Conservation (phyloP, 2,888 invertebrate genomes). For the Caenorhabditis afra region DNA sequence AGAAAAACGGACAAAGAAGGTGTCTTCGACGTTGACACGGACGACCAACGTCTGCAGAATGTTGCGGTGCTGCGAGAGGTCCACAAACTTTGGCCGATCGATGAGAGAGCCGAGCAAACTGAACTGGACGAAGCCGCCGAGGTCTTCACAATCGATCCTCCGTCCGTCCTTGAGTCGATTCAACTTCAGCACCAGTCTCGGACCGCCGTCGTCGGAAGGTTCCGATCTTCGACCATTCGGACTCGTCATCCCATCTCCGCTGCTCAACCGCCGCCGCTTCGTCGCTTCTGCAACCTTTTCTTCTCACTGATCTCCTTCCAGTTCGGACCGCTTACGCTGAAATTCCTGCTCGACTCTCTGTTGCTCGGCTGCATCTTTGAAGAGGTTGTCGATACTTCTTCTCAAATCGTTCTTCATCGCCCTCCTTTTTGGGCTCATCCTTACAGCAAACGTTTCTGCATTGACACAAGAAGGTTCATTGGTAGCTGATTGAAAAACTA, state of each 20-base stretch:
- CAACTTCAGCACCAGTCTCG: conserved; percentile 9
- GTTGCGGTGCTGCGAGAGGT: conserved; percentile 26
- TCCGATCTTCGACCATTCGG: not conserved
- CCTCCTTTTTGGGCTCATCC: conserved; percentile 12
- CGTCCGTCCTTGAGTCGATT: conserved; percentile 11
- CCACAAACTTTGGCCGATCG: conserved; percentile 64
- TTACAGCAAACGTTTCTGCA: too few species aligned
- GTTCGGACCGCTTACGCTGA: conserved; percentile 1
- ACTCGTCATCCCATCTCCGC: not conserved
- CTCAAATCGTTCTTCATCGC: too few species aligned
- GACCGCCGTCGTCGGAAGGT: not conserved
- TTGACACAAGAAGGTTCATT: too few species aligned
- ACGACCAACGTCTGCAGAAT: conserved; percentile 68
- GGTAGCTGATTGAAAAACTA: too few species aligned
- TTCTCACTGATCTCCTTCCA: not conserved
- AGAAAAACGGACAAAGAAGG: conserved; percentile 68
- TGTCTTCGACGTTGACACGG: conserved; percentile 68
- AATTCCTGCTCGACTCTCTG: not conserved
- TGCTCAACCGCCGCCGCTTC: not conserved
- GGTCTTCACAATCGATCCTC: conserved; percentile 46
- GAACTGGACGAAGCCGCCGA: conserved; percentile 63
- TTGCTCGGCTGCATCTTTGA: not conserved
- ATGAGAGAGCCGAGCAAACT: conserved; percentile 59
- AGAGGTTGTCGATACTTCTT: too few species aligned
- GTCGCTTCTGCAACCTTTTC: conserved; percentile 19